A percentile compares a stretch with the other conserved stretches of the same genome.
Conservation (phyloP, 1,140 invertebrate species). For the Zaprionus tsacasi region DNA sequence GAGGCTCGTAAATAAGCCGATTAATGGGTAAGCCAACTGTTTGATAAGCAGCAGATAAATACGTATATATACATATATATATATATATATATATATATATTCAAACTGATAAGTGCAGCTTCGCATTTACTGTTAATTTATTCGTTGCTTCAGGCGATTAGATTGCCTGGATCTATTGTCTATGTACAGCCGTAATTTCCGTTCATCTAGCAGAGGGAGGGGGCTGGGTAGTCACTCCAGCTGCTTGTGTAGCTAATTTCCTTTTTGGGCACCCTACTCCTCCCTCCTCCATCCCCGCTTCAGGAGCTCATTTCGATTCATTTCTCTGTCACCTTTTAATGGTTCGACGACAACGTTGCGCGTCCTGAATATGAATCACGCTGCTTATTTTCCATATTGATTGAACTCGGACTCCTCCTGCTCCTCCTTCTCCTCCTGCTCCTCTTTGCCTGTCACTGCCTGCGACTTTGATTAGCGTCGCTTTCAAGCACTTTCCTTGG, state of each 20-base stretch:
- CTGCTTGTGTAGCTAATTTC: conserved; percentile 64
- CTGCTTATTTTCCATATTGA: conserved; percentile 67
- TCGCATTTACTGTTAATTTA: conserved; percentile 70
- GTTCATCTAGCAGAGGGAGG: background rate
- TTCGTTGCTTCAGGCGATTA: conserved; percentile 27
- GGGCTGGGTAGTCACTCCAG: no score
- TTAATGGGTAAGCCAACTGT: background rate
- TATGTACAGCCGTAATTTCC: conserved; percentile 56
- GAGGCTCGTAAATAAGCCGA: conserved; percentile 1
- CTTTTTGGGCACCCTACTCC: conserved; percentile 27
- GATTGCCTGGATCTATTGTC: conserved; percentile 4
- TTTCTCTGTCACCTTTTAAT: conserved; percentile 64
- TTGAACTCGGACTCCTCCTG: conserved; percentile 43
- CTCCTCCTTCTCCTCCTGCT: background rate
- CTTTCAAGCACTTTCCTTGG: conserved; percentile 31
- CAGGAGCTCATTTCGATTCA: conserved; percentile 49
- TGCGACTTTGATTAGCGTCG: conserved; percentile 39
- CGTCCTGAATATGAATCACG: conserved; percentile 73
- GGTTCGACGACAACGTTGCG: conserved; percentile 44
- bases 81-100: no score
- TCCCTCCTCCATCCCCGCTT: background rate
- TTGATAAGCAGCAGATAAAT: no score
- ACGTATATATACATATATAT: background rate
- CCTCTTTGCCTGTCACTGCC: conserved; percentile 17
- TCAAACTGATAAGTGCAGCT: no score